phyloP scores from a whole-genome alignment of 2,113 vertebrate species.

The Sus scrofa region T2T-Sscrofa CM000824.6:61428001-61428500 shows the following conservation, averaged over 20 bases:
- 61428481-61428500: background rate
- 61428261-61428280: background rate
- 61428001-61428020: too few species aligned
- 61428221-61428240: background rate
- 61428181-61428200: background rate
- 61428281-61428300: background rate
- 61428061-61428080: background rate
- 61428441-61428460: background rate
- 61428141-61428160: background rate
- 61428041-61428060: background rate
- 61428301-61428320: background rate
- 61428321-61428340: background rate
- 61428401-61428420: slow-evolving; percentile 13
- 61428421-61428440: background rate
- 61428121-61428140: background rate
- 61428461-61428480: background rate
- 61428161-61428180: background rate
- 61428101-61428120: too few species aligned
- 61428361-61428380: background rate
- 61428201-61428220: background rate
- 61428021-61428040: rapidly evolving
- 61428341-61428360: background rate
- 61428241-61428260: background rate
- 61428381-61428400: background rate
- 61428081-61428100: too few species aligned